Conservation (phyloP, 2,797 vertebrate genomes). For the Benthosema pterotum region DNA sequence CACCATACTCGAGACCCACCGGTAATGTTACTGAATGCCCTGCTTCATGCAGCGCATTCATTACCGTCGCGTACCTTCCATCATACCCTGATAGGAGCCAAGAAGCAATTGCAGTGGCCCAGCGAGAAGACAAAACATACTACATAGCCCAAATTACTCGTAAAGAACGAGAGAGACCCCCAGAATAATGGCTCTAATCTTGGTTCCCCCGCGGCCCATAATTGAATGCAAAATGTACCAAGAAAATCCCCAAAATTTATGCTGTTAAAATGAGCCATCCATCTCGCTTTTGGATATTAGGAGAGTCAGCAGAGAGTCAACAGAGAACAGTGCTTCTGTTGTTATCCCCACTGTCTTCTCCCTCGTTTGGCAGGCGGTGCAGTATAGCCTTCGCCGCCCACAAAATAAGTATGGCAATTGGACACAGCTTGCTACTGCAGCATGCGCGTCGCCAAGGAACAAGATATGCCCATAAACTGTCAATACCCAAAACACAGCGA, state of each 20-base stretch:
- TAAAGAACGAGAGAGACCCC: not conserved
- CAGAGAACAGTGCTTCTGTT: constrained; percentile 18
- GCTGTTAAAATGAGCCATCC: constrained; percentile 1
- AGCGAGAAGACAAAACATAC: not conserved
- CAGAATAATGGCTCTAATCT: not conserved
- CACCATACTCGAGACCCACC: not conserved
- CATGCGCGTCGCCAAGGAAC: constrained; percentile 42
- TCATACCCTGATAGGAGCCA: not conserved
- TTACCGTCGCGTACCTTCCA: not conserved
- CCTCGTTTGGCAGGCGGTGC: constrained; percentile 36
- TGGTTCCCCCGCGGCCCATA: not conserved
- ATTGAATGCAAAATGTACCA: constrained; percentile 21
- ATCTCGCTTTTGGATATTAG: constrained; percentile 13
- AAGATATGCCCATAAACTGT: constrained; percentile 55
- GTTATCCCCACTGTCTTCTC: constrained; percentile 24
- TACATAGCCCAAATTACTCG: not conserved
- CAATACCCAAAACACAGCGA: constrained; percentile 41
- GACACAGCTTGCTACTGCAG: constrained; percentile 43
- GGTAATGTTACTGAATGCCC: not conserved
- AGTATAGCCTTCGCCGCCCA: constrained; percentile 20
- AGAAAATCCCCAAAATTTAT: constrained; percentile 4
- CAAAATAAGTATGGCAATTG: constrained; percentile 51
- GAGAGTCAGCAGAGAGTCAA: constrained; percentile 9
- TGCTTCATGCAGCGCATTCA: not conserved
- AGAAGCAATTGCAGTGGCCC: not conserved